Conservation (phyloP, 2,888 invertebrate genomes). For the Eulithis testata region DNA sequence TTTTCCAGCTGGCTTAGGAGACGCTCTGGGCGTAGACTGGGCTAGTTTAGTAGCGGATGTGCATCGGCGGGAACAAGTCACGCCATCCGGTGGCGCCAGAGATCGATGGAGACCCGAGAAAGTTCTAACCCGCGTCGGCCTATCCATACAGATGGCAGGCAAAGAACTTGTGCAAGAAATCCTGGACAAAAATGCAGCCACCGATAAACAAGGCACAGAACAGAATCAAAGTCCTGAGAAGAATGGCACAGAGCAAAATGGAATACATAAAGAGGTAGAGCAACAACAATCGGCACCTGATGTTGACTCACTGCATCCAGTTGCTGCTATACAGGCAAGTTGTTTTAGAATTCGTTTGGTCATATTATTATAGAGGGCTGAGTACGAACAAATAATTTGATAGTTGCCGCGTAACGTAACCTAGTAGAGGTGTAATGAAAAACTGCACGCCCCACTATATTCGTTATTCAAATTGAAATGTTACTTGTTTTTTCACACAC, state of each 20-base stretch:
- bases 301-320: conserved; percentile 74
- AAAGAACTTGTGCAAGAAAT: conserved; percentile 72
- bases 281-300: conserved; percentile 55
- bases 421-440: no score
- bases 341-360: conserved; percentile 5
- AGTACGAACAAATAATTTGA: no score
- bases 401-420: no score
- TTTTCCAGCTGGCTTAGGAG: conserved; percentile 88
- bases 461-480: no score
- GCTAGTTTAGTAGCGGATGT: conserved; percentile 94
- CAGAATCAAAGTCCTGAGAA: conserved; percentile 49
- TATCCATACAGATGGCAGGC: conserved; percentile 92
- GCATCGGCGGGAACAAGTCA: conserved; percentile 80
- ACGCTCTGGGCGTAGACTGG: conserved; percentile 98
- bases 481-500: no score
- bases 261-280: conserved; percentile 52
- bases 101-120: conserved; percentile 92
- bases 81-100: conserved; percentile 85
- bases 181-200: conserved; percentile 65
- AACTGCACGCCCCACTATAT: no score
- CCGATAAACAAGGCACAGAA: conserved; percentile 50
- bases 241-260: conserved; percentile 59
- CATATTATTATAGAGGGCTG: neutral
- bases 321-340: conserved; percentile 82
- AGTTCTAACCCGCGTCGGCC: conserved; percentile 91